These are phyloP conservation scores for Atrichornis clamosus DNA, from an alignment of 2,113 vertebrate genomes.

Conservation along the genomic window DNA sequence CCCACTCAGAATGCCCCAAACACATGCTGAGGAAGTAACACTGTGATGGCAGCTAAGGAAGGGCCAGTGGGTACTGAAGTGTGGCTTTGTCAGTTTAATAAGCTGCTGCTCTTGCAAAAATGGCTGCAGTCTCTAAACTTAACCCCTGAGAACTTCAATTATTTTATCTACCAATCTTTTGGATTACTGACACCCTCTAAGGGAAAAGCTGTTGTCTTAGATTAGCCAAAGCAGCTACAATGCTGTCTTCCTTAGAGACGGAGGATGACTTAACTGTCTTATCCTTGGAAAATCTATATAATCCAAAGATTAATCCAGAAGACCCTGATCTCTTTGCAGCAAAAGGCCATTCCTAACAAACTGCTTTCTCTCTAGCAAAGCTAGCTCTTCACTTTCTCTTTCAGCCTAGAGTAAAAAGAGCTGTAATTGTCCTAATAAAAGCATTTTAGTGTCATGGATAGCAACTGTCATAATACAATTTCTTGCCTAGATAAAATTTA, in stretches of 20 bases:
- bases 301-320: slow-evolving; percentile 62
- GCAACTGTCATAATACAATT: slow-evolving; percentile 64
- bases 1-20: not conserved
- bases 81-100: slow-evolving; percentile 66
- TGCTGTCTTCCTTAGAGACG: slow-evolving; percentile 47
- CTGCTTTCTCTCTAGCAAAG: slow-evolving; percentile 29
- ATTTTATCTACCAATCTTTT: slow-evolving; percentile 69
- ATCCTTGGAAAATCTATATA: slow-evolving; percentile 64
- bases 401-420: slow-evolving; percentile 56
- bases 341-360: slow-evolving; percentile 58
- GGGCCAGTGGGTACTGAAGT: slow-evolving; percentile 36
- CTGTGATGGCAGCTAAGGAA: not conserved
- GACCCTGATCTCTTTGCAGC: slow-evolving; percentile 48
- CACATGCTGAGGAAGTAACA: not conserved
- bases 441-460: slow-evolving; percentile 38
- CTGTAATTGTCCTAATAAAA: slow-evolving; percentile 67
- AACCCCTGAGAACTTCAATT: slow-evolving; percentile 70
- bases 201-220: slow-evolving; percentile 66
- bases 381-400: slow-evolving; percentile 17
- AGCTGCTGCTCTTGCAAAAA: slow-evolving; percentile 45
- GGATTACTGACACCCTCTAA: slow-evolving; percentile 67
- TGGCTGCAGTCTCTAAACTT: slow-evolving; percentile 53
- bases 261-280: slow-evolving; percentile 58
- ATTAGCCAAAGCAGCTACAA: slow-evolving; percentile 60
- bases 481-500: slow-evolving; percentile 59